Base-by-base conservation (phyloP, 2,113 vertebrate genomes). In the Crotalus viridis region DNA sequence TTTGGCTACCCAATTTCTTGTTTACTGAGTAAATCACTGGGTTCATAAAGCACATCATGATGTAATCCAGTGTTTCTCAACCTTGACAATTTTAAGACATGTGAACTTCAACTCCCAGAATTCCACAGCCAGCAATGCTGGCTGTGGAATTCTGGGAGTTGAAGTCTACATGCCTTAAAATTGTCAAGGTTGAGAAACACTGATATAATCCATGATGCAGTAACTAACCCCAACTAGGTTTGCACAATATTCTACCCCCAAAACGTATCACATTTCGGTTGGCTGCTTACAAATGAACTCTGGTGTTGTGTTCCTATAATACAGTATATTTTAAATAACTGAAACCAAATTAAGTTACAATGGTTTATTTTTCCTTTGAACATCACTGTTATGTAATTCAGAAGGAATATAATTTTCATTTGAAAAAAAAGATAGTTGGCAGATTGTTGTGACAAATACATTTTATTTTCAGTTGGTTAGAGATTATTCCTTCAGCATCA, bases 381-480 rank as follows among this genome's bases (percentile, higher is more conserved):
- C 69, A n/a, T 39, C 33, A 69, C 43, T 57, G 87, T 46, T 89
- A 24, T 52, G 12, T n/a, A 85, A 1, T 85, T 89, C 55, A 15
- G 22, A 93, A 89, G 17, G 19, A 93, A 92, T 57, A 54, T 46
- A 85, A 24, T 56, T 55, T 24, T 89, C 43, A n/a, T 89, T 59
- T 59, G 12, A 85, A 81, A 69, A 69, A 33, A 43, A 74, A 15
- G 19, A 10, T 57, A 39, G 46, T 81, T 93, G 69, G 6, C 39
- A 91, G 57, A 48, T 69, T 93, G 74, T 91, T 88, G 0, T 19
- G 74, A 94, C 43, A 88, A 95, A 93, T 54, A 3, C 57, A 85
- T 55, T 74, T 92, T 57, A 90, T 92, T 21, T 51, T 81, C 54
- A 51, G 52, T 5, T 93, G 46, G 93, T 91, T 89, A 92, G 89